These are phyloP conservation scores for Lithosia quadra DNA, from an alignment of 2,888 invertebrate genomes.

Conservation along the genomic window DNA sequence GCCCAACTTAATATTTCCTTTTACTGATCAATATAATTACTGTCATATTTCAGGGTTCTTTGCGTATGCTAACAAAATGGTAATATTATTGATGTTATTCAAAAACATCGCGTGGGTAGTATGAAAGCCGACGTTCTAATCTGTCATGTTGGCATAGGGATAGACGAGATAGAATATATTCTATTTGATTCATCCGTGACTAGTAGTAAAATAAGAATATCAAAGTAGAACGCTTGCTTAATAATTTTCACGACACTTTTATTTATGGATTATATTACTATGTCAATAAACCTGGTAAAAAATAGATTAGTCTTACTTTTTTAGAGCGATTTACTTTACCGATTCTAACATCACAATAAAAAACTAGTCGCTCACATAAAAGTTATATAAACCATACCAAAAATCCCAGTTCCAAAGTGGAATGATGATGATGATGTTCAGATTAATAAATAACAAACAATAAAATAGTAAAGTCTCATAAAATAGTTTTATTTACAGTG, in stretches of 20 bases:
- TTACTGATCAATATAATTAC: slow-evolving; percentile 46
- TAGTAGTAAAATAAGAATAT: not conserved
- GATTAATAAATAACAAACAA: no score
- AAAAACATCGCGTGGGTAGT: not conserved
- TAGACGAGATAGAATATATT: not conserved
- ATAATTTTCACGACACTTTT: not conserved
- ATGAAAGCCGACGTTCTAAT: not conserved
- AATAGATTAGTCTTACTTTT: no score
- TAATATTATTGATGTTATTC: not conserved
- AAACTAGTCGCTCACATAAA: no score
- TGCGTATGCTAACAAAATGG: slow-evolving; percentile 17
- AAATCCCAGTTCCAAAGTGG: no score
- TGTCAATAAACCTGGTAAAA: not conserved
- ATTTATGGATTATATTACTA: not conserved
- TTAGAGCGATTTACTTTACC: no score
- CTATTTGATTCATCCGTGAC: not conserved
- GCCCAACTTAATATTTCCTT: slow-evolving; percentile 40
- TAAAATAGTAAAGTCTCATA: no score
- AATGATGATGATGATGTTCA: no score
- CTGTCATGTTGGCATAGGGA: not conserved
- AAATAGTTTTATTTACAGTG: no score
- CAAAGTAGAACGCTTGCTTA: not conserved
- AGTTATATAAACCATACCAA: no score
- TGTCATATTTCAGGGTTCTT: slow-evolving; percentile 44
- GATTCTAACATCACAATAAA: no score